Evolutionary conservation across 64 coral and sea anemone genomes (phyloP).

Genomic region (Hydrozoanthus tunicans): DNA sequence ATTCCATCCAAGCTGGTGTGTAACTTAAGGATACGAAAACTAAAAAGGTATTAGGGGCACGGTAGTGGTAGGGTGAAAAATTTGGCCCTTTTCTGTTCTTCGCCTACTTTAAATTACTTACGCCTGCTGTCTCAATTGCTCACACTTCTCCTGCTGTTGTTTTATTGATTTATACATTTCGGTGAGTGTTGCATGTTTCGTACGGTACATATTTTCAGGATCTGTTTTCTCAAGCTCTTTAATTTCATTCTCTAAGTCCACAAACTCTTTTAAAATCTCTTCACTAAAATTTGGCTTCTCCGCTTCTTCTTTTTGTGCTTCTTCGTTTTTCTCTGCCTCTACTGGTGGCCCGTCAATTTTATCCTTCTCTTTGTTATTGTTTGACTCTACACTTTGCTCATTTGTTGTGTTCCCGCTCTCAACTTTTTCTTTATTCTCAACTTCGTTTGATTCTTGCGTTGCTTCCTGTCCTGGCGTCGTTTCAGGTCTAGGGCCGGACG

Average conservation of each 20-base stretch:
- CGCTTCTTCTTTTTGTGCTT: constrained; percentile 27
- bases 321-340: constrained; percentile 31
- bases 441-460: neutral
- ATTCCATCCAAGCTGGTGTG: no score
- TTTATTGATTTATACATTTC: constrained; percentile 71
- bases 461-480: constrained; percentile 39
- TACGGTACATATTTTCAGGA: constrained; percentile 50
- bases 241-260: constrained; percentile 74
- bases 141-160: constrained; percentile 35
- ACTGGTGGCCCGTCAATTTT: constrained; percentile 1
- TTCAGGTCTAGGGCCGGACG: constrained; percentile 21
- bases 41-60: no score
- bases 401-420: neutral
- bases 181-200: constrained; percentile 60
- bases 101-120: constrained; percentile 32
- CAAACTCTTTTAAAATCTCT: constrained; percentile 78
- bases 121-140: constrained; percentile 76
- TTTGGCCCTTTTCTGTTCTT: neutral
- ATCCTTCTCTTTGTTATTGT: neutral
- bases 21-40: no score
- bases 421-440: constrained; percentile 17
- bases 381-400: neutral
- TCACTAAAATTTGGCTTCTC: constrained; percentile 91
- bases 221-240: constrained; percentile 66
- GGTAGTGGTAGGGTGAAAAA: neutral